Base-by-base conservation (phyloP, 2,113 vertebrate species). In the Camelus bactrianus region DNA sequence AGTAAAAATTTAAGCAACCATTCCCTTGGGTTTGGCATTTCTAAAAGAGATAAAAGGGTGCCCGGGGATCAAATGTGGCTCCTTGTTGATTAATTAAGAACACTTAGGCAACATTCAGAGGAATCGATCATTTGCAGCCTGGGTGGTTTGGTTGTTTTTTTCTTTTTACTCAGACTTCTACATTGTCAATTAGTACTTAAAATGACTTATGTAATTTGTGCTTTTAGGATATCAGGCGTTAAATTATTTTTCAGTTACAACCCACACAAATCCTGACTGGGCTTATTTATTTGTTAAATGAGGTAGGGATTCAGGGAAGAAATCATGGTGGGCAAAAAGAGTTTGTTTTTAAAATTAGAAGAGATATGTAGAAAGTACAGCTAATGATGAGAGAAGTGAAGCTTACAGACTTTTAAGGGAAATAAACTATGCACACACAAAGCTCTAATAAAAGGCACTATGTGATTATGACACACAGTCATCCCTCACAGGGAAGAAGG, bases 51-150 rank as follows among this genome's bases (percentile, higher is more conserved):
- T 38, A 84, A 97, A 84, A 22, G 38, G 38, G 8, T 26, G 19
- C 28, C 30, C 6, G 9, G 81, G 50, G 77, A 91, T 89, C 73
- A 91, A 97, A 80, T 52, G 26, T 64, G 67, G 46, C 84, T 96
- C 70, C 87, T 95, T 77, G 17, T 77, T 85, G 89, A 91, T 96
- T 80, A 94, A 97, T 89, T 95, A 95, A 91, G 69, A 85, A 76
- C 79, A 94, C 77, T 89, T 77, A 65, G 35, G 64, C 52, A 95
- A 62, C 58, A 65, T 58, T 95, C 80, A 76, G n/a, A 54, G 48
- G 79, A 90, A 94, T 85, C 26, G 56, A 92, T 91, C 50, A 95
- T 84, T 95, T 91, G 35, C 72, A 82, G 67, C 42, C 81, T 94
- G 89, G 16, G 15, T 28, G 72, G 19, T 38, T 50, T 6, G 38